These are phyloP conservation scores for Agrilus cyanescens DNA, from an alignment of 2,888 invertebrate genomes.

Conservation along the genomic window DNA sequence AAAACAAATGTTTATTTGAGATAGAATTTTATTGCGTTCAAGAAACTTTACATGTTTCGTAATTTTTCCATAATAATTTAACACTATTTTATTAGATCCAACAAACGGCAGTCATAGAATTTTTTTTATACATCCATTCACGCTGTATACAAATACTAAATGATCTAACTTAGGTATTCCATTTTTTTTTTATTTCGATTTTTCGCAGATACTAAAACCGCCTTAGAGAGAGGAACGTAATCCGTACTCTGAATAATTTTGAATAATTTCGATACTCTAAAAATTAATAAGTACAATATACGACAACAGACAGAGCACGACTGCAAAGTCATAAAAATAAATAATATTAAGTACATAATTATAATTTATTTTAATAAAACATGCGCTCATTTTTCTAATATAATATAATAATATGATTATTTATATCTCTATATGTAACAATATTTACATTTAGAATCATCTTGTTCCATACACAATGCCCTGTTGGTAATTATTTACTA, in stretches of 20 bases:
- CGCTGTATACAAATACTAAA: slow-evolving; percentile 4
- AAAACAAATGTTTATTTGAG: slow-evolving; percentile 22
- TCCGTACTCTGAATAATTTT: slow-evolving; percentile 36
- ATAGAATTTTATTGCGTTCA: slow-evolving; percentile 43
- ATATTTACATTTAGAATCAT: slow-evolving; percentile 46
- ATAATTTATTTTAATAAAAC: slow-evolving; percentile 14
- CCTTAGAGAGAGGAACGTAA: slow-evolving; percentile 34
- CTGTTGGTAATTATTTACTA: slow-evolving; percentile 15
- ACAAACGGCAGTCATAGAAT: slow-evolving; percentile 12
- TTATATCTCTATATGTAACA: slow-evolving; percentile 38
- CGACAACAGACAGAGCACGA: no score
- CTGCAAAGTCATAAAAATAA: slow-evolving; percentile 16
- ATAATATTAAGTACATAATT: no score
- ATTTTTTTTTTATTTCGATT: slow-evolving; percentile 17
- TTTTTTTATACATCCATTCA: slow-evolving; percentile 17
- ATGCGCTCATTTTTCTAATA: slow-evolving; percentile 23
- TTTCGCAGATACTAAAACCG: slow-evolving; percentile 28
- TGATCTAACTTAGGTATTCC: neutral
- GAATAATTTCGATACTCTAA: slow-evolving; percentile 29
- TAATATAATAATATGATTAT: slow-evolving; percentile 28
- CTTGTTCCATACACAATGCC: slow-evolving; percentile 26
- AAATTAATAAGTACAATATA: slow-evolving; percentile 15
- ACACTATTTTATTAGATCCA: slow-evolving; percentile 28
- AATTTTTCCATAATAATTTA: slow-evolving; percentile 34
- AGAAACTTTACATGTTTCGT: slow-evolving; percentile 40